phyloP scores from a whole-genome alignment of 2,888 invertebrate species.

The Diabrotica balteata region DNA sequence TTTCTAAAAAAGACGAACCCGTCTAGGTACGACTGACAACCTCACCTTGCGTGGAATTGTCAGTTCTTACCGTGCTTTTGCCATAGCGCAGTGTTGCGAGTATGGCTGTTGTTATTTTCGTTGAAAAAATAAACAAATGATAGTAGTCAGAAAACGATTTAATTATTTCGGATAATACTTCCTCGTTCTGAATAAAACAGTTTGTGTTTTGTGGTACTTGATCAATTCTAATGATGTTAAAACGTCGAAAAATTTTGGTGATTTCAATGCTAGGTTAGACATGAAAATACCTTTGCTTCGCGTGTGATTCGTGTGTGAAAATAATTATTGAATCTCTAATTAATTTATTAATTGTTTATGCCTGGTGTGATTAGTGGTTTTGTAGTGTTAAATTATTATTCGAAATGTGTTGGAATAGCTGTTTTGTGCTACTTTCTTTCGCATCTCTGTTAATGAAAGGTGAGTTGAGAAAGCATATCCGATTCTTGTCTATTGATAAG shows the following conservation, averaged over 20 bases:
- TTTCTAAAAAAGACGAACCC: slow-evolving; percentile 43
- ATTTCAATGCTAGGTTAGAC: slow-evolving; percentile 33
- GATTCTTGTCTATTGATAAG: background rate
- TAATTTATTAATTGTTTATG: slow-evolving; percentile 9
- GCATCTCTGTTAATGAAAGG: slow-evolving; percentile 46
- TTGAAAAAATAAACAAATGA: slow-evolving; percentile 5
- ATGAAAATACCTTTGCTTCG: slow-evolving; percentile 22
- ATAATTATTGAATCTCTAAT: background rate
- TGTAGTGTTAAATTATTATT: slow-evolving; percentile 18
- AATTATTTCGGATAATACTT: too few relatives aligned
- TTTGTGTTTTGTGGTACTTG: background rate
- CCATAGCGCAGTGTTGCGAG: slow-evolving; percentile 41
- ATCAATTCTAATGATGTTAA: slow-evolving; percentile 4
- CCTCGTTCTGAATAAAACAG: too few relatives aligned
- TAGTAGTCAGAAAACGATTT: background rate
- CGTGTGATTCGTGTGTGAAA: background rate
- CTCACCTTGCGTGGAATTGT: slow-evolving; percentile 37
- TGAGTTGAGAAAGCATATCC: slow-evolving; percentile 47
- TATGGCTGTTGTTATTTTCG: slow-evolving; percentile 35
- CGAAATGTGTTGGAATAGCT: slow-evolving; percentile 45
- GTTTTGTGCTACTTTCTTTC: slow-evolving; percentile 49
- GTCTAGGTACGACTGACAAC: slow-evolving; percentile 29
- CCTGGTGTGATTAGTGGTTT: slow-evolving; percentile 19
- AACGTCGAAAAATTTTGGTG: slow-evolving; percentile 23
- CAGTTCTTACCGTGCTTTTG: slow-evolving; percentile 37